Evolutionary conservation across 2,797 vertebrate genomes (phyloP), one percentile per base, ranked within the genome.

Genomic region (Cyprinodon diabolis): DNA sequence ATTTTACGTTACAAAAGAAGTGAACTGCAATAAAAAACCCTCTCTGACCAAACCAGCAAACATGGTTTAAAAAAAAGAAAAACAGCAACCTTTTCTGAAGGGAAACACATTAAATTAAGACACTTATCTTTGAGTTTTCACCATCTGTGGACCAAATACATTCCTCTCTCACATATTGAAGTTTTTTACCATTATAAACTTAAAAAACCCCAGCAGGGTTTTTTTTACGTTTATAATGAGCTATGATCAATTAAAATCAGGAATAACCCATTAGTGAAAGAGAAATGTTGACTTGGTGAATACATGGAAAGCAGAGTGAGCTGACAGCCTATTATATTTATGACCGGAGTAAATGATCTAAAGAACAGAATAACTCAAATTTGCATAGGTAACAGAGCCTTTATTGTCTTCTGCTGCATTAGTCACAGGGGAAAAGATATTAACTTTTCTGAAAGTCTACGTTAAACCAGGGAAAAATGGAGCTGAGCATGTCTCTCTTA

Each of bases 311-410:
- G 54, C 25, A 51, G 48, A 55, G 25, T 75, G 14, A 62, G 56
- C 35, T 47, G 43, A 30, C 25, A 12, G 40, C 1, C 8, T 19
- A 3, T 3, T 13, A 48, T 12, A 54, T 79, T 73, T 52, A 69
- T 72, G 19, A 25, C 60, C 17, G 19, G 72, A 35, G 66, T 51
- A 81, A 79, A 84, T 52, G 12, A 45, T 37, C 19, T 67, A 71
- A 65, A 55, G 68, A 67, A 76, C 49, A 68, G 23, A 49, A 52
- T n/a, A 52, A 51, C 67, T 67, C 30, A 48, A 35, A 57, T 65
- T 84, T 71, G 62, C 57, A 70, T 62, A 8, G 19, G 55, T 43
- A 23, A 63, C 14, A 45, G 19, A 21, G 4, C 3, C 0, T 49
- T 73, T 23, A 13, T 14, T 7, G 30, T 7, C 15, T 23, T 37